Evolutionary conservation across 2,797 vertebrate genomes (phyloP), one percentile per base, ranked within the genome.

Genomic region (Chelonia mydas): DNA sequence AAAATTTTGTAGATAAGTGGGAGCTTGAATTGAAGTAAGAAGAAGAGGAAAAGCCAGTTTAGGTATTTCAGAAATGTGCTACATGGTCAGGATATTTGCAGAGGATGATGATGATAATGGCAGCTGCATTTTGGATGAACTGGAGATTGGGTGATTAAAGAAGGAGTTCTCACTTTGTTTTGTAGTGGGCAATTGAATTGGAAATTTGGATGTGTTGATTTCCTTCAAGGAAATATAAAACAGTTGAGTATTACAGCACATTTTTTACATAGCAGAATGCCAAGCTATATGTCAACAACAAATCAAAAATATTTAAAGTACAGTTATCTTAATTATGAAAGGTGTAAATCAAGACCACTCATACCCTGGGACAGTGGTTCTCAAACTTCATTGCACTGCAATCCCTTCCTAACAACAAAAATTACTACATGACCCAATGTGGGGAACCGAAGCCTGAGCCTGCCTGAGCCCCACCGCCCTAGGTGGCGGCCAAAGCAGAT

Each of bases 311-410:
- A 89, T 85, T 90, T 81, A 87, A 95, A 41, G 50, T 55, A 45
- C 4, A 33, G 61, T 88, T 94, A 23, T 6, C 89, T 96, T 93
- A 79, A 94, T 87, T 97, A 94, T 94, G 50, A 94, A 54, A 92
- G 81, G 17, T 49, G 82, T 91, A n/a, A 77, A 78, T 72, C 84
- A 96, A 82, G 33, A 12, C 92, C 33, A 80, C 92, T 92, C 91
- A 50, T 51, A 77, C 12, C 9, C 8, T 54, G 25, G 54, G 54
- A 54, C 23, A 25, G 9, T 54, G 54, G 54, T 25, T 54, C 23
- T 54, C 54, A 54, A 4, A 54, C 23, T 25, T 54, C 21, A 54
- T 10, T 53, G 53, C 19, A 8, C 19, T 53, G 53, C 16, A 53
- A 53, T 53, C 19, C 7, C 19, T 53, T 53, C 21, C 19, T 21